Evolutionary conservation across 2,113 vertebrate species (phyloP), one percentile per base, ranked within the genome.

Genomic region (Eudyptes chrysolophus): DNA sequence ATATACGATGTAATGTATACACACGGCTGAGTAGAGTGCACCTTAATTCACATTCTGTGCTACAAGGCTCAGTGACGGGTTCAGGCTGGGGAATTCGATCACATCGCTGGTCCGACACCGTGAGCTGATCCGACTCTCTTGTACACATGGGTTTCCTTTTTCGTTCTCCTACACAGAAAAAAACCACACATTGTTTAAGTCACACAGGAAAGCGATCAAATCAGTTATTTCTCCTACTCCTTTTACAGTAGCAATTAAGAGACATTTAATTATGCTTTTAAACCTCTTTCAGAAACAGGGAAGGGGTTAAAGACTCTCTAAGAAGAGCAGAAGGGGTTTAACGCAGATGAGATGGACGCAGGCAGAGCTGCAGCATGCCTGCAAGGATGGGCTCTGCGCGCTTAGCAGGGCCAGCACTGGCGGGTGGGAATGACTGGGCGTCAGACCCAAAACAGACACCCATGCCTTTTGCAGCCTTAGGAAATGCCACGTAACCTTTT

Each of bases 101-200:
- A 64, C 99, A 99, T 95, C 99, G 98, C 97, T 99, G 99, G 98
- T 99, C 99, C 4, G 99, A 99, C 94, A 99, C 99, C 2, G 99
- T 98, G 91, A 99, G 98, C 69, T 99, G 98, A 95, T 99, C 99
- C 0, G 99, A 99, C 95, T 99, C 99, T 90, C 99, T 98, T 66
- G 98, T 99, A 87, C 99, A 99, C 75, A 99, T 87, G 34, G 98
- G 98, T 85, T 99, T 99, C 78, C 99, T 98, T 95, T 98, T 99
- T 22, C 98, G 98, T 92, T 99, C 99, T 74, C 99, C 99, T 99
- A 88, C 62, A 17, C 7, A 93, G 69, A 17, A 65, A 83, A 87
- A 60, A 83, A 86, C 13, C 10, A 16, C 22, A 94, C 24, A 32
- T 22, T 84, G 25, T 65, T 78, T 65, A 42, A 93, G 26, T 68